Percentiles rank a stretch among this genome's conserved stretches.
These are phyloP conservation scores for Actenoides hombroni DNA, from an alignment of 2,113 vertebrate genomes.

Conservation along the genomic window DNA sequence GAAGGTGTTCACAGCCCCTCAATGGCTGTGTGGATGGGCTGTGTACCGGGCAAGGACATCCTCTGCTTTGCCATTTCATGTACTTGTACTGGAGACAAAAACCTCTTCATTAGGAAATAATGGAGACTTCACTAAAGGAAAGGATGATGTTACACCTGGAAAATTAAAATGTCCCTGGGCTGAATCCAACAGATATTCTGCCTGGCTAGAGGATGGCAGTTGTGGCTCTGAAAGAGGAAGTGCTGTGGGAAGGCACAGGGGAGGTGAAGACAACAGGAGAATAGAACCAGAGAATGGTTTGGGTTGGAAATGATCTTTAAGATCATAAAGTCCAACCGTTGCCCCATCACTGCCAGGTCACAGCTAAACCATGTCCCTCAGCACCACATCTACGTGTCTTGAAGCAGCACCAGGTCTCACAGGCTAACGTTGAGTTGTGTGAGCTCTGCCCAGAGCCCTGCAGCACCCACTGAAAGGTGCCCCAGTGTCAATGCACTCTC, in stretches of 20 bases:
- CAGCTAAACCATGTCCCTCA: neutral
- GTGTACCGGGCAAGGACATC: neutral
- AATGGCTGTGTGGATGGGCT: accelerated
- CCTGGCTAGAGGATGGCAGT: neutral
- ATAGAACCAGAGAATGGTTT: neutral
- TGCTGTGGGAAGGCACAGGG: accelerated
- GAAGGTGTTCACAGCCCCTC: neutral
- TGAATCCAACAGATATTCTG: neutral
- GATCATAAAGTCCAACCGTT: neutral
- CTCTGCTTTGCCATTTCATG: neutral
- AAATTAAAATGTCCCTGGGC: neutral
- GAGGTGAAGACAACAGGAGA: neutral
- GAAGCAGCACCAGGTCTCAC: neutral
- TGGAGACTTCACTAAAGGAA: neutral
- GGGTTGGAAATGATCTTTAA: neutral
- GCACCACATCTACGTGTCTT: neutral
- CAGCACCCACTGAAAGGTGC: neutral
- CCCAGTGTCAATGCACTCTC: neutral
- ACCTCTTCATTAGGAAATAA: neutral
- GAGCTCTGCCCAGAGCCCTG: neutral
- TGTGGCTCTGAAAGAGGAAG: neutral
- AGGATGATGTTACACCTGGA: neutral
- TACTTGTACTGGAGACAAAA: neutral
- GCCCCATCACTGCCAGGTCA: neutral
- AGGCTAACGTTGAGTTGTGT: neutral